Base-by-base conservation (phyloP, 2,888 invertebrate genomes). In the Koerneria pararmatus region DNA sequence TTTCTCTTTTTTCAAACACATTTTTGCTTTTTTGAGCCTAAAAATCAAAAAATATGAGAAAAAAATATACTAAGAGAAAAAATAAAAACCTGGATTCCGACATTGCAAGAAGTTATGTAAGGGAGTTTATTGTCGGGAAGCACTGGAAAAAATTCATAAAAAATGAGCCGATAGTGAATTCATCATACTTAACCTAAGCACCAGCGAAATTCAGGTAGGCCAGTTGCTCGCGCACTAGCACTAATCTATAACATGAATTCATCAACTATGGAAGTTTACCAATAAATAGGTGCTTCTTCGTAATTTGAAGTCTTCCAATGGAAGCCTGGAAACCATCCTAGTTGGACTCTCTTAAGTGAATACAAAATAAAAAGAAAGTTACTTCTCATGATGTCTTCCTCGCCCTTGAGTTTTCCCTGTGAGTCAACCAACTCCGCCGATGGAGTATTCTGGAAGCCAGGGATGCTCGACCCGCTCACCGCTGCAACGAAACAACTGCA, bases 361-460 rank as follows among this genome's bases (percentile, higher is more conserved):
- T n/a, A 54, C 27, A 54, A 5, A 15, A 4, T 8, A n/a, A 29
- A 29, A 22, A 64, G 24, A 2, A 27, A 56, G 54, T 66, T 8
- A 68, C 70, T 57, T 56, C 59, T 35, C 63, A 65, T 68, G 41
- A 72, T 54, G 27, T 67, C 68, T n/a, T 69, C 68, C 11, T 58
- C 27, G 19, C 70, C 71, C 56, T 73, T 71, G 46, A 79, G 54
- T 8, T 62, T 53, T 51, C 74, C 74, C 29, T 71, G 62, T 29
- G 66, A 65, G 24, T 41, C 65, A 24, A 75, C 54, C 6, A 78
- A 61, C 41, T 78, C 76, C 6, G 68, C 66, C 15, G 73, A 69
- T 8, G 78, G 78, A 0, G 66, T 22, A 59, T 76, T 78, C 61
- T 73, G 74, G 65, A 76, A 76, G 46, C 78, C 78, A 22, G 74